These are phyloP conservation scores for Geophilus truncorum DNA, from an alignment of 2,888 invertebrate genomes.

Conservation along the genomic window DNA sequence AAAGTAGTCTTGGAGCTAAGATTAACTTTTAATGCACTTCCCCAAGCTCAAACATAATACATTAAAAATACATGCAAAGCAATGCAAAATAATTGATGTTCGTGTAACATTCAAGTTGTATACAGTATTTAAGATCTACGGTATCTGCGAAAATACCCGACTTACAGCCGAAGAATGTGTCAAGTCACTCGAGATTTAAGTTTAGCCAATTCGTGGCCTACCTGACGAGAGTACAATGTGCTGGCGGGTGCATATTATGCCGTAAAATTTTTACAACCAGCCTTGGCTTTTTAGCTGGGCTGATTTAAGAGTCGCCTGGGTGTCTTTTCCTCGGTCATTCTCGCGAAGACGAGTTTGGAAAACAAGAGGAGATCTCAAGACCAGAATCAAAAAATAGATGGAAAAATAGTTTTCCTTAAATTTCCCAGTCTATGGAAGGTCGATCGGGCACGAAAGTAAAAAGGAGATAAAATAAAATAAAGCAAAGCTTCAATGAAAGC, in stretches of 20 bases:
- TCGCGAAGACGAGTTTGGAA: constrained; percentile 5
- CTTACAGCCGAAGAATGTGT: background rate
- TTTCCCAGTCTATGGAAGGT: background rate
- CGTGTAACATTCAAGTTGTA: no score
- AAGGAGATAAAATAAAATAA: constrained; percentile 11
- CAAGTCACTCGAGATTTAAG: background rate
- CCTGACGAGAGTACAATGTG: constrained; percentile 25
- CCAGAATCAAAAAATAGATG: constrained; percentile 12
- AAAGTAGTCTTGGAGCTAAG: no score
- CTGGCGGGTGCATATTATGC: constrained; percentile 27
- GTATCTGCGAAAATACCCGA: background rate
- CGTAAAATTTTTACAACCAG: constrained; percentile 22
- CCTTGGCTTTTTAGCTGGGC: constrained; percentile 10
- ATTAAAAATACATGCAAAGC: no score
- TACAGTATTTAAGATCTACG: no score
- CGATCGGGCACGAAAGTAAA: background rate
- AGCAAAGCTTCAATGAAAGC: background rate
- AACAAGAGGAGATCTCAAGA: background rate
- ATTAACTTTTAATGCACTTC: no score
- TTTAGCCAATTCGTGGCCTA: constrained; percentile 18
- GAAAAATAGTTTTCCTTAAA: constrained; percentile 24
- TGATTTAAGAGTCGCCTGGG: background rate
- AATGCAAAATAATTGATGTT: no score
- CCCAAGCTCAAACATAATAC: no score
- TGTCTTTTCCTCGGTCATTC: constrained; percentile 20